Conservation (phyloP, 1,140 invertebrate genomes). For the Contarinia nasturtii region DNA sequence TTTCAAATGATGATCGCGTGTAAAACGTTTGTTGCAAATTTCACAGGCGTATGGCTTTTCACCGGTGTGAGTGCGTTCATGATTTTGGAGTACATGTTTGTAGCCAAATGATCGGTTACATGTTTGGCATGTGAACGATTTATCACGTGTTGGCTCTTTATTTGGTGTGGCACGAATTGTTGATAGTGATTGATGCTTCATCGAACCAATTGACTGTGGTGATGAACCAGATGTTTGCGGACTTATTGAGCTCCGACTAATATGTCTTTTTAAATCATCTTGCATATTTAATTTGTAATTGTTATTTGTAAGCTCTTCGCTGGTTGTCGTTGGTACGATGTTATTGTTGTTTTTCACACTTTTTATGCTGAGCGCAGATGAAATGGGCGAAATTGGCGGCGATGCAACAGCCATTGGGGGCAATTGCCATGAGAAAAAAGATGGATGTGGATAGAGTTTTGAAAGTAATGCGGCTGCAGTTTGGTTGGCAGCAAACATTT, state of each 20-base stretch:
- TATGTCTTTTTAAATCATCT: conserved; percentile 20
- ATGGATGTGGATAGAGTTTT: conserved; percentile 27
- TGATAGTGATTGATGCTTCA: conserved; percentile 9
- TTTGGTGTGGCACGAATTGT: conserved; percentile 24
- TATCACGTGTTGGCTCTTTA: conserved; percentile 42
- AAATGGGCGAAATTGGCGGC: conserved; percentile 15
- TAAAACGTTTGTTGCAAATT: conserved; percentile 93
- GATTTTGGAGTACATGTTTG: conserved; percentile 90
- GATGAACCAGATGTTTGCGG: conserved; percentile 28
- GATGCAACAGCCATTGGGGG: conserved; percentile 15
- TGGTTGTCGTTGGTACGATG: conserved; percentile 16
- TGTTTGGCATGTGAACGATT: conserved; percentile 70
- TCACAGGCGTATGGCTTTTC: conserved; percentile 81
- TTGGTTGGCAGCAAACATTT: conserved; percentile 32
- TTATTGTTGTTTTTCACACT: conserved; percentile 20
- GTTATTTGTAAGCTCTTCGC: conserved; percentile 17
- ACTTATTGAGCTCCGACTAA: conserved; percentile 25
- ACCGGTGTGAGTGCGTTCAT: too few relatives aligned
- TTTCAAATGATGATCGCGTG: conserved; percentile 87
- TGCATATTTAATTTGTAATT: conserved; percentile 14
- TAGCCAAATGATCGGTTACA: conserved; percentile 80
- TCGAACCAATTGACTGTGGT: conserved; percentile 24
- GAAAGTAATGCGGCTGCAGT: conserved; percentile 26
- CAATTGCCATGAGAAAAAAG: conserved; percentile 21
- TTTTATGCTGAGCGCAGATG: conserved; percentile 17